A percentile compares a stretch with the other conserved stretches of the same genome.
These are phyloP conservation scores for Silurus lanzhouensis DNA, from an alignment of 2,797 vertebrate genomes.

Conservation along the genomic window DNA sequence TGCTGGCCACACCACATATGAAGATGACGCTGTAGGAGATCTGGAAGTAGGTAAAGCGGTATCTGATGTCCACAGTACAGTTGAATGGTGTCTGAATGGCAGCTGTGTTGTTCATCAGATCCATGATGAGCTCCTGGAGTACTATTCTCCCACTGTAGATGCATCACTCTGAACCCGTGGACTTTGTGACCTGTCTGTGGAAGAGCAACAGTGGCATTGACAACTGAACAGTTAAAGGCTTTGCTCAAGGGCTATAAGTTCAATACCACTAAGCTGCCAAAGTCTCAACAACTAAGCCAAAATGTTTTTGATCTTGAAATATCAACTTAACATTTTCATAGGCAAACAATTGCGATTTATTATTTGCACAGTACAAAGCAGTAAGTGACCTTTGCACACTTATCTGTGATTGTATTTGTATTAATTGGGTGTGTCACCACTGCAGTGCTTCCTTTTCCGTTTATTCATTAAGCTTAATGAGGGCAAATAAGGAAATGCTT, in stretches of 20 bases:
- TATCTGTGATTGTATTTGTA: slow-evolving; percentile 34
- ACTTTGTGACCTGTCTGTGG: slow-evolving; percentile 26
- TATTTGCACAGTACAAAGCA: slow-evolving; percentile 55
- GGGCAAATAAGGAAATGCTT: background rate
- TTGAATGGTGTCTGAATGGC: slow-evolving; percentile 48
- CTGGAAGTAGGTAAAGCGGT: slow-evolving; percentile 73
- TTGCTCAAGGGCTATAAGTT: background rate
- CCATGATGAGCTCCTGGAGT: slow-evolving; percentile 59
- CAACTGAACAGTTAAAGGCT: no score
- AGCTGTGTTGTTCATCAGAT: slow-evolving; percentile 63
- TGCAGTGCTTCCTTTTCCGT: background rate
- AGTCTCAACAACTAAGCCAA: background rate
- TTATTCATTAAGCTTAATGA: background rate
- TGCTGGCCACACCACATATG: slow-evolving; percentile 68
- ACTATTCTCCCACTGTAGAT: slow-evolving; percentile 15
- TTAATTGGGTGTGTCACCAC: slow-evolving; percentile 8
- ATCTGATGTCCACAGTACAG: slow-evolving; percentile 73
- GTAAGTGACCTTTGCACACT: slow-evolving; percentile 8
- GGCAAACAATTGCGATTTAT: slow-evolving; percentile 44
- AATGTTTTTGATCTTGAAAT: background rate
- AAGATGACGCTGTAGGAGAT: slow-evolving; percentile 75
- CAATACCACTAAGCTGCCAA: background rate
- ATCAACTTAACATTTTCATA: background rate
- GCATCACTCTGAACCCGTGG: background rate
- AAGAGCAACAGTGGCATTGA: background rate